Evolutionary conservation across 2,113 vertebrate species (phyloP).

Genomic region (Oreotrochilus melanogaster): DNA sequence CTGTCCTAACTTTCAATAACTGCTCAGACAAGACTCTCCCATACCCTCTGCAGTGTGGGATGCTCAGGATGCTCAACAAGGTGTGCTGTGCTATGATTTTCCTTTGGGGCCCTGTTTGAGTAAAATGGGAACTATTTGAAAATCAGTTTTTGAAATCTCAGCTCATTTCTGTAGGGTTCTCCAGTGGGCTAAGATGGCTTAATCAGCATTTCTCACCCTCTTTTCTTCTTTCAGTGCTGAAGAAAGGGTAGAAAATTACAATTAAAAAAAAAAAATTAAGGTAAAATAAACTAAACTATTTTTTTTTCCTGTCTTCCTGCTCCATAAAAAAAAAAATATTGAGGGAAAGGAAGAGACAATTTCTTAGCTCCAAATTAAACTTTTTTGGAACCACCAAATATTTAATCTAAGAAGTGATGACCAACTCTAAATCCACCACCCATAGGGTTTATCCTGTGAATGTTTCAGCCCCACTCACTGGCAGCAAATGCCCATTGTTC

Average conservation of each 20-base stretch:
- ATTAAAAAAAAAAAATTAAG: not conserved
- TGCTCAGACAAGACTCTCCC: not conserved
- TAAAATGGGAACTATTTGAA: not conserved
- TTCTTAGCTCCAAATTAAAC: not conserved
- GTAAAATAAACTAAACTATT: not conserved
- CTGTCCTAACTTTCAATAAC: not conserved
- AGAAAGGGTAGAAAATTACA: not conserved
- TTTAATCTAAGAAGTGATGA: not conserved
- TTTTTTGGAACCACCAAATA: not conserved
- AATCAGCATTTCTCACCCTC: not conserved
- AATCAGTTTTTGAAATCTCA: not conserved
- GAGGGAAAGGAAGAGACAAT: not conserved
- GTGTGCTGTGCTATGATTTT: not conserved
- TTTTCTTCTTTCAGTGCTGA: not conserved
- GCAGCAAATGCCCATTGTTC: not conserved
- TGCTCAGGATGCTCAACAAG: not conserved
- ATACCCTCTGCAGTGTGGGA: accelerated
- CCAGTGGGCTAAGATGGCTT: not conserved
- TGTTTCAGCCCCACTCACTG: not conserved
- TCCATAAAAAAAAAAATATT: not conserved
- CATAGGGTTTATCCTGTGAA: not conserved
- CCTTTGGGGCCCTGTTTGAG: not conserved
- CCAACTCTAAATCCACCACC: not conserved
- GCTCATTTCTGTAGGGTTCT: not conserved
- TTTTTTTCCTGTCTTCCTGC: not conserved